These are phyloP conservation scores for Rotaria magnacalcarata DNA, from an alignment of 2,888 invertebrate species.

Conservation along the genomic window DNA sequence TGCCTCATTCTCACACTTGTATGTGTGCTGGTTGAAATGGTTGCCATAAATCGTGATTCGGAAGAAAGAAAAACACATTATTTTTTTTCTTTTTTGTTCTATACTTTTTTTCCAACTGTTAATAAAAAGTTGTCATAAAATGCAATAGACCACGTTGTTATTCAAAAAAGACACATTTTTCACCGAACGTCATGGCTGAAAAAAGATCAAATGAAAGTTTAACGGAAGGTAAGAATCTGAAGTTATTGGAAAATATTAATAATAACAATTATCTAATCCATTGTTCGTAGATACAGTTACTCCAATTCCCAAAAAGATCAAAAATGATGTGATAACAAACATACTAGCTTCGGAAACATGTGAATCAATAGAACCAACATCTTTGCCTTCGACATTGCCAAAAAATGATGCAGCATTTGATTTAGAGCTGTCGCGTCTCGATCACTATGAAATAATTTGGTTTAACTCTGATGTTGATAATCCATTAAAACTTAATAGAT, in stretches of 20 bases:
- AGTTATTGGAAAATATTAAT: not conserved
- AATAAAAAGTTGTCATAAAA: not conserved
- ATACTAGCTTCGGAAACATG: not conserved
- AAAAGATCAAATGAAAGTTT: not conserved
- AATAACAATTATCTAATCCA: not conserved
- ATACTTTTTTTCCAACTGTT: no score
- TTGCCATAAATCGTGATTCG: no score
- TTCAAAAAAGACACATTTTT: not conserved
- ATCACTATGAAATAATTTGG: not conserved
- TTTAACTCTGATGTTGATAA: slow-evolving; percentile 1
- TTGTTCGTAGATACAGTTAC: not conserved
- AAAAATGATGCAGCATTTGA: not conserved
- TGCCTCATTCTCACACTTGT: no score
- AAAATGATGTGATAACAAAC: not conserved
- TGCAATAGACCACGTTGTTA: not conserved
- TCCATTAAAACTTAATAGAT: not conserved
- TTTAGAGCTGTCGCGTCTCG: not conserved
- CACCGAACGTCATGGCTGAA: not conserved
- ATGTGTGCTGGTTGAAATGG: no score
- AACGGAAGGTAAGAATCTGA: not conserved
- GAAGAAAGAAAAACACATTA: no score
- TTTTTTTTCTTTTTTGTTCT: no score
- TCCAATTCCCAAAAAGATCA: not conserved
- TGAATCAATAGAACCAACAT: not conserved
- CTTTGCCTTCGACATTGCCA: not conserved